Percentiles rank a stretch among this genome's conserved stretches.
These are phyloP conservation scores for Hirtodrosophila cameraria DNA, from an alignment of 2,888 invertebrate genomes.

Conservation along the genomic window DNA sequence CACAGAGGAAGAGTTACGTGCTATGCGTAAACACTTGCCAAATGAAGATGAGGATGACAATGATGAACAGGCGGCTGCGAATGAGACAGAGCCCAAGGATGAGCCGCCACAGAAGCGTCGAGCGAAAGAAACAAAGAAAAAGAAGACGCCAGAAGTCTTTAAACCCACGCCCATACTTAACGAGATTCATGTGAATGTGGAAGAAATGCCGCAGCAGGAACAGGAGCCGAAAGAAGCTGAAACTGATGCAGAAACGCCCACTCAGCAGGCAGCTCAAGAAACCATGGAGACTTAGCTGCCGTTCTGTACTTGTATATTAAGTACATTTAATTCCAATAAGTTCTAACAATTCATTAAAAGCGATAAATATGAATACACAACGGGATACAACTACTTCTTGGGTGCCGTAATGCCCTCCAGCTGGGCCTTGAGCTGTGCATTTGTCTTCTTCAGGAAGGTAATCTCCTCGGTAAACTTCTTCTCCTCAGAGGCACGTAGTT, in stretches of 20 bases:
- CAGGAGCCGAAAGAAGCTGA: slow-evolving; percentile 11
- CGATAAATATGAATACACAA: slow-evolving; percentile 33
- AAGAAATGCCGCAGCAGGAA: slow-evolving; percentile 35
- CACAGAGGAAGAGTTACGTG: slow-evolving; percentile 65
- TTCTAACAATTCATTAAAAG: slow-evolving; percentile 48
- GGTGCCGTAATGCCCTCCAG: slow-evolving; percentile 97
- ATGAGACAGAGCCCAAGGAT: slow-evolving; percentile 22
- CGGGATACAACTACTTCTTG: slow-evolving; percentile 88
- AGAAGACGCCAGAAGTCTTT: slow-evolving; percentile 68
- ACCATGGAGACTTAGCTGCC: slow-evolving; percentile 20
- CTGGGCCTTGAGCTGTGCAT: slow-evolving; percentile 96
- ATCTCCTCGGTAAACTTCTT: slow-evolving; percentile 97
- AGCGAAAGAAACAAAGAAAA: slow-evolving; percentile 32
- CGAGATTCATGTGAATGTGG: slow-evolving; percentile 83
- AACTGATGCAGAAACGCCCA: slow-evolving; percentile 4
- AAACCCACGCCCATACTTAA: slow-evolving; percentile 85
- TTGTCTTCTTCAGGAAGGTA: slow-evolving; percentile 95
- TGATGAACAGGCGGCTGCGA: not conserved
- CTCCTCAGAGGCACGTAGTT: slow-evolving; percentile 94
- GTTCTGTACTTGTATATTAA: slow-evolving; percentile 4
- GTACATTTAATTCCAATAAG: slow-evolving; percentile 50
- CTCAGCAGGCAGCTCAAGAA: slow-evolving; percentile 1
- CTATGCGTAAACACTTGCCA: slow-evolving; percentile 83
- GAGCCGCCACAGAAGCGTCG: slow-evolving; percentile 56
- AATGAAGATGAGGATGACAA: slow-evolving; percentile 82